Evolutionary conservation across 1,140 invertebrate species (phyloP), one percentile per base, ranked within the genome.

Genomic region (Odontomachus brunneus): DNA sequence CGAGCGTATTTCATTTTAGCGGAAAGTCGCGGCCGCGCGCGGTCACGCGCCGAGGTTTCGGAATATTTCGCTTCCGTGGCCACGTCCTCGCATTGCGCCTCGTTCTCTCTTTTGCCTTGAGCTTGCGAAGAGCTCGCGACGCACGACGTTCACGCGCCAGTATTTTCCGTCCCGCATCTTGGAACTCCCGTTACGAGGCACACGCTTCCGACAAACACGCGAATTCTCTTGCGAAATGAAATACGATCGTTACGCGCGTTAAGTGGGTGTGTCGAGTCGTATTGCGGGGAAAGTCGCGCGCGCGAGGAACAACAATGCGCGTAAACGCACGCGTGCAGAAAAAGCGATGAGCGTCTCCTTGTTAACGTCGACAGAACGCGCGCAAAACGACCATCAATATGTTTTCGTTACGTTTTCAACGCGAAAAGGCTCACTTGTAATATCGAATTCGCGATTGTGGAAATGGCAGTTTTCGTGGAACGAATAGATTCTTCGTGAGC

Each of bases 401-500:
- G n/a, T n/a, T n/a, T n/a, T n/a, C n/a, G n/a, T n/a, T n/a, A n/a
- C n/a, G n/a, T n/a, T n/a, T n/a, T n/a, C n/a, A n/a, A n/a, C n/a
- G 26, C 55, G 63, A 26, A 57, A 44, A 19, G 57, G 38, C 55
- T 69, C 26, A 67, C 55, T 69, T 12, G 19, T 78, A 71, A 48
- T 22, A 12, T 53, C 55, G 17, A 5, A 1, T 33, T 12, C 11
- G 49, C 14, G 17, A 17, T 14, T 67, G 2, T 17, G 19, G 57
- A 15, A 15, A 51, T 44, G 17, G 17, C 33, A 38, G 44, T 57
- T 78, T 78, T n/a, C 29, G 29, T 59, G 38, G n/a, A 48, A n/a
- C 49, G 51, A 44, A 60, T 38, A 26, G 63, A 81, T 73, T 71
- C 38, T 81, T 22, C 51, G n/a, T 33, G 19, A 73, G 62, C n/a